These are phyloP conservation scores for Spisula solida DNA, from an alignment of 2,888 invertebrate species.

Conservation along the genomic window DNA sequence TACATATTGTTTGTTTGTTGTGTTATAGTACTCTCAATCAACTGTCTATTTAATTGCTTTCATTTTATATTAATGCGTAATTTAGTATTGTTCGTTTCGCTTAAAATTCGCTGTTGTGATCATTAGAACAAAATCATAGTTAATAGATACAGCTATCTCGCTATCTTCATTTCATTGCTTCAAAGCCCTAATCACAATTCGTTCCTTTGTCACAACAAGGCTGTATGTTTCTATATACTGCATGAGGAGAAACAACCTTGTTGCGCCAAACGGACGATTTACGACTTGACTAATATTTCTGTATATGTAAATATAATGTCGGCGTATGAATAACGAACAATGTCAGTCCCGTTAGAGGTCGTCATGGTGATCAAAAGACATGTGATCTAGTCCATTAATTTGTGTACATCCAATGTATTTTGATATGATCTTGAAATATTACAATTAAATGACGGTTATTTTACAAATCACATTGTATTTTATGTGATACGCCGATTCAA, in stretches of 20 bases:
- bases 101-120: neutral
- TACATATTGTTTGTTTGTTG: too few species aligned
- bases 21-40: neutral
- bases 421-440: constrained; percentile 25
- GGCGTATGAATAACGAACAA: neutral
- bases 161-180: neutral
- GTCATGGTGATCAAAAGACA: constrained; percentile 25
- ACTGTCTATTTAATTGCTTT: neutral
- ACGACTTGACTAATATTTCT: neutral
- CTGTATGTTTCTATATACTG: too few species aligned
- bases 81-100: neutral
- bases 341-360: constrained; percentile 16
- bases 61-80: neutral
- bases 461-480: constrained; percentile 23
- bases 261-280: too few species aligned
- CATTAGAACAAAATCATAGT: neutral
- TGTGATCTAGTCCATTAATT: constrained; percentile 22
- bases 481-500: constrained; percentile 21
- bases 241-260: neutral
- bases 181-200: neutral
- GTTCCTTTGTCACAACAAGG: too few species aligned
- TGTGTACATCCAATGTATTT: constrained; percentile 11
- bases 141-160: neutral
- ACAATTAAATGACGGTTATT: constrained; percentile 27
- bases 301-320: constrained; percentile 15